Evolutionary conservation across 2,113 vertebrate species (phyloP), one percentile per base, ranked within the genome.

Genomic region (Papio anubis): DNA sequence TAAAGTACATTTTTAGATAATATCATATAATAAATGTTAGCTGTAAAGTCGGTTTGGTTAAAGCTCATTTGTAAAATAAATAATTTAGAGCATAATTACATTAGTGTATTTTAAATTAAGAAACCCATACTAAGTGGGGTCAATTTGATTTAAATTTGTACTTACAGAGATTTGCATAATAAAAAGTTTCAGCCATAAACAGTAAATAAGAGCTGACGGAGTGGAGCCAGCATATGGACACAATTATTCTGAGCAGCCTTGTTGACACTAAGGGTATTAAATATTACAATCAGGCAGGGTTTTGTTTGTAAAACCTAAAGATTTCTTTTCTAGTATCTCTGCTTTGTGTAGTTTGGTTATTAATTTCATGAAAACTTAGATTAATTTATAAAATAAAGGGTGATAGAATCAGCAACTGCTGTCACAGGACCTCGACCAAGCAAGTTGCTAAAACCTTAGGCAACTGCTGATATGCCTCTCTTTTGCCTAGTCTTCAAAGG

Each of bases 91-190:
- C 32, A 48, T 94, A 89, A 89, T 90, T 90, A 87, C 25, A 57
- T 43, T 45, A 90, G 61, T 87, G 50, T 43, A 64, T 38, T 43
- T 97, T 83, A 83, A 94, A 83, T 94, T 83, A 92, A 78, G 66
- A 87, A 82, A 43, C 14, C 38, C 21, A 32, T 21, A 61, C 52
- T 48, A 43, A 80, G 45, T 40, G 59, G 48, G 55, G 43, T 82
- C 70, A 72, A 95, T 91, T 23, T 93, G 70, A 93, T 92, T 97
- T 96, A 85, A 97, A 73, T 87, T 20, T 40, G 45, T 93, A 75
- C 38, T 94, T 88, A 93, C 3, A 27, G 38, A 82, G 50, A 68
- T n/a, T 8, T 50, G 1, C 25, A 84, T 93, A 85, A 96, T 88
- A 93, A 88, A 81, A 83, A 68, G 90, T 95, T 80, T 95, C 80